Evolutionary conservation across 2,888 invertebrate species (phyloP).

Genomic region (Buathra laborator): DNA sequence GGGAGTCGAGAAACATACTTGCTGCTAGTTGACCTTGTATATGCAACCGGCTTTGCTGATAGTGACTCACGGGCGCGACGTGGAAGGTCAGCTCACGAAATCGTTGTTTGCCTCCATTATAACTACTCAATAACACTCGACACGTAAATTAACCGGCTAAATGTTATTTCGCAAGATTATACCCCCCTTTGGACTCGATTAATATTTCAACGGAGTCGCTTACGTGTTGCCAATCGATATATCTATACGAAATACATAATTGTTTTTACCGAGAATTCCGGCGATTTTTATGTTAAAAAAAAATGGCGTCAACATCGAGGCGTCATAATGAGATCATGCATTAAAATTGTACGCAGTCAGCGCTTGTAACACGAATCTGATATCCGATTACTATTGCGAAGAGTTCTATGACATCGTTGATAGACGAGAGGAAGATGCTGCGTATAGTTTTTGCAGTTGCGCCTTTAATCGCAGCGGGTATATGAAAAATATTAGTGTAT

Average conservation of each 20-base stretch:
- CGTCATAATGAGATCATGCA: conserved; percentile 68
- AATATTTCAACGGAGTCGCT: no score
- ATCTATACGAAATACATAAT: no score
- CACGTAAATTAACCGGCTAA: neutral
- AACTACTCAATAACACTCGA: conserved; percentile 9
- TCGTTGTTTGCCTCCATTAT: conserved; percentile 8
- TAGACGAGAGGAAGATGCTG: neutral
- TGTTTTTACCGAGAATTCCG: neutral
- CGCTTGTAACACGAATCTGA: conserved; percentile 39
- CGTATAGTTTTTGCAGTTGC: neutral
- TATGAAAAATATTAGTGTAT: no score
- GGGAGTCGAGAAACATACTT: conserved; percentile 20
- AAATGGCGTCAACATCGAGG: conserved; percentile 4
- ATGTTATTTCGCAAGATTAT: conserved; percentile 4
- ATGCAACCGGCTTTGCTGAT: conserved; percentile 34
- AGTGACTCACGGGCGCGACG: conserved; percentile 30
- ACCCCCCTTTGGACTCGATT: neutral
- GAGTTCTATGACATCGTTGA: conserved; percentile 2
- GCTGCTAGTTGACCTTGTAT: conserved; percentile 22
- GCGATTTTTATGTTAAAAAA: neutral
- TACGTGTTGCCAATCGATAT: no score
- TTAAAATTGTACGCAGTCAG: conserved; percentile 71
- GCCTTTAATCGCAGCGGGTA: no score
- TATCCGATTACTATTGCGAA: conserved; percentile 57
- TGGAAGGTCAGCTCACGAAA: conserved; percentile 23